Evolutionary conservation across 2,888 invertebrate genomes (phyloP).

Genomic region (Chouioia cunea): DNA sequence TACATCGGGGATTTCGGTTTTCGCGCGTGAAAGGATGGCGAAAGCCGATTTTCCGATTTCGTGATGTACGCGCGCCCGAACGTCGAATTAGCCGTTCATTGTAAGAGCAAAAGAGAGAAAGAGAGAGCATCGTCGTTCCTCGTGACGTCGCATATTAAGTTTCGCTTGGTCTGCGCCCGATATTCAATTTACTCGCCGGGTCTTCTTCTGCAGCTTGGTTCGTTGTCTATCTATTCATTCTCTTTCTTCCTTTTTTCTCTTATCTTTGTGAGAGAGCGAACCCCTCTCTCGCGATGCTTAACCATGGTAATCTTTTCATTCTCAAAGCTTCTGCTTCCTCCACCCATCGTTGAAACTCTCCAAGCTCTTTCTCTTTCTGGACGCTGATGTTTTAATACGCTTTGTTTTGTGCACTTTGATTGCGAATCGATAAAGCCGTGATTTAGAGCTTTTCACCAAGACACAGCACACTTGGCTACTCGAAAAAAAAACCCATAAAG

Average conservation of each 20-base stretch:
- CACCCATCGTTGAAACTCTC: neutral
- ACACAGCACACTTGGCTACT: too few species aligned
- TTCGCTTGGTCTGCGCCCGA: conserved; percentile 54
- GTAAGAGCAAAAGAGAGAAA: conserved; percentile 51
- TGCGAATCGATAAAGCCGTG: too few species aligned
- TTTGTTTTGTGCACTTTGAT: conserved; percentile 9
- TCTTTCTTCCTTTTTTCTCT: conserved; percentile 6
- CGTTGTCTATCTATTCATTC: conserved; percentile 19
- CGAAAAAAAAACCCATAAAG: too few species aligned
- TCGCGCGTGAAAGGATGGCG: conserved; percentile 50
- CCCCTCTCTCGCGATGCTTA: conserved; percentile 8
- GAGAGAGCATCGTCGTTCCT: conserved; percentile 44
- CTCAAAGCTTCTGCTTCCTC: neutral
- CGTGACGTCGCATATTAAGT: conserved; percentile 65
- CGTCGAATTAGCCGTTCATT: conserved; percentile 64
- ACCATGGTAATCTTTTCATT: conserved; percentile 34
- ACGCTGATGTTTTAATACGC: conserved; percentile 14
- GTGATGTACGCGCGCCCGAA: conserved; percentile 55
- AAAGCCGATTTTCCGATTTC: conserved; percentile 69
- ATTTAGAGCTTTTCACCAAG: too few species aligned
- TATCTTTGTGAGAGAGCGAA: conserved; percentile 29
- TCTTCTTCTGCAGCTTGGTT: neutral
- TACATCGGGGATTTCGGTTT: conserved; percentile 68
- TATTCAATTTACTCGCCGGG: conserved; percentile 50
- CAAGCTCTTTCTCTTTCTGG: neutral